Evolutionary conservation across 2,113 vertebrate species (phyloP), one percentile per base, ranked within the genome.

Genomic region (Nothoprocta pentlandii): DNA sequence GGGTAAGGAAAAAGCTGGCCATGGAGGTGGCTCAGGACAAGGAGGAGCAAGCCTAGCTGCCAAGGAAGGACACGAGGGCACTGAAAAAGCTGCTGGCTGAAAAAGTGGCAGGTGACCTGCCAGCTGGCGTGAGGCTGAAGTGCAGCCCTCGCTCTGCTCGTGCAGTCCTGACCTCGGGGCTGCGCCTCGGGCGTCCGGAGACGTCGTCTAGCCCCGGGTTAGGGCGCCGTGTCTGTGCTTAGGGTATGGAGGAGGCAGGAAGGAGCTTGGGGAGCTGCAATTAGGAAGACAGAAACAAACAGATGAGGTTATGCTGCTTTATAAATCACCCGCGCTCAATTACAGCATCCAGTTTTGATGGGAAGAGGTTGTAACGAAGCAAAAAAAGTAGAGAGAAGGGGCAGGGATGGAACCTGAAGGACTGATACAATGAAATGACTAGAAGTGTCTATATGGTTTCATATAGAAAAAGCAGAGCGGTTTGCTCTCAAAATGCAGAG

Each of bases 61-160:
- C 30, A 2, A 42, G n/a, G 51, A 1, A 44, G 6, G 9, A 6
- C 34, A 59, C 58, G 30, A 1, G 3, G 2, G 0, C 16, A 4
- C 4, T 8, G 25, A 6, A 54, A 16, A 34, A 8, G 54, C 30
- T 56, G 28, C 28, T 30, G 54, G 28, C 10, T 54, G 53, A 28
- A 54, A 54, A 28, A 54, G 26, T 28, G 53, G 28, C 53, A 15
- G 28, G 53, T 28, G 53, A 28, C 26, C 25, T 54, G 53, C 53
- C 53, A 54, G 25, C 25, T 28, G 53, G 25, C 13, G 12, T 28
- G 26, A 15, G 28, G 28, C 53, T 28, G 21, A 15, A 28, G 53
- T 15, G 53, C 53, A 54, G 26, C 26, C 53, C 53, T 54, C 53
- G 13, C 26, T 54, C 15, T 28, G 4, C 53, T 12, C 15, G 16